A percentile compares a stretch with the other conserved stretches of the same genome.
These are phyloP conservation scores for Indicator maculatus DNA, from an alignment of 2,113 vertebrate species.

Conservation along the genomic window DNA sequence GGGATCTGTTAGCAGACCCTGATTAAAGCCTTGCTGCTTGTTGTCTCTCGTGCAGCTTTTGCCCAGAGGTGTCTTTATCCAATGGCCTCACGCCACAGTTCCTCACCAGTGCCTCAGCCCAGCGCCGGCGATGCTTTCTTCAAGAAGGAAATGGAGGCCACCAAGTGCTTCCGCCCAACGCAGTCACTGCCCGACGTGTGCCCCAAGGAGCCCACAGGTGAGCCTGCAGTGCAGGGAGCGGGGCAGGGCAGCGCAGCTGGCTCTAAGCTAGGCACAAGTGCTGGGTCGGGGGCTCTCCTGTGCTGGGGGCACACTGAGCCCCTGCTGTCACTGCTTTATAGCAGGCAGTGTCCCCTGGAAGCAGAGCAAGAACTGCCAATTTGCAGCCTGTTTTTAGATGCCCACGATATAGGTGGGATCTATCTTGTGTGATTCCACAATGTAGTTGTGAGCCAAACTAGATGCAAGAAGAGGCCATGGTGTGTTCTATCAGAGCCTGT, in stretches of 20 bases:
- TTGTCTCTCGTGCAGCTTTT: constrained; percentile 75
- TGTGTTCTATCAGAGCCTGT: not conserved
- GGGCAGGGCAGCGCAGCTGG: not conserved
- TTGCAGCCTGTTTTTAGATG: not conserved
- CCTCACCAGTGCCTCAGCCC: constrained; percentile 88
- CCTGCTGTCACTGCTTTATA: too few relatives aligned
- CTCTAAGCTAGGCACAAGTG: not conserved
- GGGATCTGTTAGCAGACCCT: not conserved
- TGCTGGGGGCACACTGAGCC: too few relatives aligned
- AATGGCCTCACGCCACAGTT: constrained; percentile 95
- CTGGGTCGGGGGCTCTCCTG: too few relatives aligned
- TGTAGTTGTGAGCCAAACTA: not conserved
- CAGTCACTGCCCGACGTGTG: constrained; percentile 95
- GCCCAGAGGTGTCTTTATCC: constrained; percentile 84
- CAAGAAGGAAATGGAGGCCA: constrained; percentile 85
- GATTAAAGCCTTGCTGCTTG: constrained; percentile 7
- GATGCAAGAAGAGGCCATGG: not conserved
- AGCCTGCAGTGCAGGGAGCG: not conserved
- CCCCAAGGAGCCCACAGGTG: constrained; percentile 94
- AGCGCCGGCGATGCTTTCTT: constrained; percentile 84
- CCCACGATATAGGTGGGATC: accelerated
- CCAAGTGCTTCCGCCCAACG: constrained; percentile 75
- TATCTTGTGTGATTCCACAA: not conserved
- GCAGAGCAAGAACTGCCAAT: not conserved
- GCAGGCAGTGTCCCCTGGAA: not conserved